Conservation (phyloP, 2,113 vertebrate genomes). For the Corapipo altera region DNA sequence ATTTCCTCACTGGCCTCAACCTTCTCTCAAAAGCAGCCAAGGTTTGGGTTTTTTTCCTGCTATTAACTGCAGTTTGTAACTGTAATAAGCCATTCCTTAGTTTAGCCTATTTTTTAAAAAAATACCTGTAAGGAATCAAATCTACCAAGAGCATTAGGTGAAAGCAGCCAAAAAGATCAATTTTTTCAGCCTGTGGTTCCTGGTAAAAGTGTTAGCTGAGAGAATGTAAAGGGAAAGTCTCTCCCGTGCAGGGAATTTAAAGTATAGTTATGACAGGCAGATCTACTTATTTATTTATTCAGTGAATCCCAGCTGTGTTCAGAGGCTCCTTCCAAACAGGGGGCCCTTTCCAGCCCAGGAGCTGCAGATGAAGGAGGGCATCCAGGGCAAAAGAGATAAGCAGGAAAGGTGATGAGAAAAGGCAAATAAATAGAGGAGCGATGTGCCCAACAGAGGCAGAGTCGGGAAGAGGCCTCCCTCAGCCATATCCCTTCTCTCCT, state of each 20-base stretch:
- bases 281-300: slow-evolving; percentile 56
- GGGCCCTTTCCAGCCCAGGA: neutral
- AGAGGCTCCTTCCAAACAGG: neutral
- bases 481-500: neutral
- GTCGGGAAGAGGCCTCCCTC: neutral
- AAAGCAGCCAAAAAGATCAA: slow-evolving; percentile 63
- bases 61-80: slow-evolving; percentile 3
- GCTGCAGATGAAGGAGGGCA: slow-evolving; percentile 30
- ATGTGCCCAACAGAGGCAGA: neutral
- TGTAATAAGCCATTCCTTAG: neutral
- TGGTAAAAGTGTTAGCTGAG: slow-evolving; percentile 49
- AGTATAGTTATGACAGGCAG: slow-evolving; percentile 44
- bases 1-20: neutral
- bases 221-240: slow-evolving; percentile 61
- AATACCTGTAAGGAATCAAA: slow-evolving; percentile 61
- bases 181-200: slow-evolving; percentile 65
- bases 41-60: neutral
- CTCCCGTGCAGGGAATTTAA: slow-evolving; percentile 58
- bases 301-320: slow-evolving; percentile 41
- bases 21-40: neutral
- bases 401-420: slow-evolving; percentile 8
- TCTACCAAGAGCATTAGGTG: slow-evolving; percentile 59
- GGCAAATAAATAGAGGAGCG: neutral
- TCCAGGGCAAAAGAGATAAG: slow-evolving; percentile 17
- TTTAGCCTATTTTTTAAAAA: slow-evolving; percentile 12